Conservation (phyloP, 2,888 invertebrate genomes). For the Pandemis cinnamomeana region DNA sequence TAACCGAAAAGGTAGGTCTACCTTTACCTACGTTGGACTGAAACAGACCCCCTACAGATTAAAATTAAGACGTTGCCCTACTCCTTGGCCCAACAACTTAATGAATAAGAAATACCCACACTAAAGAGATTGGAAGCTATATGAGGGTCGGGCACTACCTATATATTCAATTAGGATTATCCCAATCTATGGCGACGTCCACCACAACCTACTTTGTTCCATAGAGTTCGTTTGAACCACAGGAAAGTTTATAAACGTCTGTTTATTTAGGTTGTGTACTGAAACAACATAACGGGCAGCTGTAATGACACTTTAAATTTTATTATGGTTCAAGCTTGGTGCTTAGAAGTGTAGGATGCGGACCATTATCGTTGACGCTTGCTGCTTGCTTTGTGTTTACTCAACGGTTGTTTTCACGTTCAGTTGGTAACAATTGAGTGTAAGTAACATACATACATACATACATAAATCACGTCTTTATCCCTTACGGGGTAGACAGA, state of each 20-base stretch:
- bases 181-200: conserved; percentile 48
- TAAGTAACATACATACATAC: too few species aligned
- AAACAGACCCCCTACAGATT: conserved; percentile 33
- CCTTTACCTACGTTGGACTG: conserved; percentile 12
- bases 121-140: conserved; percentile 38
- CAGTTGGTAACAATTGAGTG: background rate
- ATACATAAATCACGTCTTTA: too few species aligned
- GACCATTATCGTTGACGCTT: background rate
- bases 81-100: conserved; percentile 35
- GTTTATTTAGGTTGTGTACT: conserved; percentile 32
- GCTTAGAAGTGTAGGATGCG: conserved; percentile 1
- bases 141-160: conserved; percentile 31
- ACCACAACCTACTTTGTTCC: background rate
- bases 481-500: too few species aligned
- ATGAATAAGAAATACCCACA: conserved; percentile 41
- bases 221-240: conserved; percentile 12
- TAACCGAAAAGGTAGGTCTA: background rate
- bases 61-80: conserved; percentile 36
- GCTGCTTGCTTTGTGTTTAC: background rate
- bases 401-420: background rate
- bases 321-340: conserved; percentile 5
- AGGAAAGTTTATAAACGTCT: conserved; percentile 23
- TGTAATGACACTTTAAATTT: conserved; percentile 29
- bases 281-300: conserved; percentile 9
- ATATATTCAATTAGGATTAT: conserved; percentile 54